These are phyloP conservation scores for Candidula unifasciata DNA, from an alignment of 2,888 invertebrate genomes.

Conservation along the genomic window DNA sequence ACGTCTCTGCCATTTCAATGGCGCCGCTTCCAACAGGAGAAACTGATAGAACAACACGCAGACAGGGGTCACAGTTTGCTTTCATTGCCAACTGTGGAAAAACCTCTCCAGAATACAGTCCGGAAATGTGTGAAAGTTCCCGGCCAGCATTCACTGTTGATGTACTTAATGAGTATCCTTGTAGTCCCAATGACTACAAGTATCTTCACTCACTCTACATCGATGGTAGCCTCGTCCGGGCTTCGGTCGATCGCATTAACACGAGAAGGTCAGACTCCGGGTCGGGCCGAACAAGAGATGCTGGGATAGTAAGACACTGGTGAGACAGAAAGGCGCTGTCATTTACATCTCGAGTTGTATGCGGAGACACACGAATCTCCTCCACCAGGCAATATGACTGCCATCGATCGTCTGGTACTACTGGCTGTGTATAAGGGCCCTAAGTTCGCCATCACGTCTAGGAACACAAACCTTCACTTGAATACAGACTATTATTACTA, in stretches of 20 bases:
- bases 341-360: slow-evolving; percentile 6
- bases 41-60: too few species aligned
- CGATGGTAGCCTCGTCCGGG: too few species aligned
- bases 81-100: too few species aligned
- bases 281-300: background rate
- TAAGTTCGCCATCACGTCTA: background rate
- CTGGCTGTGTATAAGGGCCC: background rate
- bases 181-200: too few species aligned
- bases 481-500: background rate
- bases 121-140: too few species aligned
- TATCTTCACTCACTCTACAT: too few species aligned
- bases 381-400: background rate
- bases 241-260: background rate
- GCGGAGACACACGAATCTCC: background rate
- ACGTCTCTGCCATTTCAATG: too few species aligned
- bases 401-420: background rate
- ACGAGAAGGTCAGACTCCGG: background rate
- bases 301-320: background rate
- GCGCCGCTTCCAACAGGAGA: too few species aligned
- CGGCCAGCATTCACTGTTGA: too few species aligned
- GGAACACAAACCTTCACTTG: background rate
- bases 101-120: too few species aligned
- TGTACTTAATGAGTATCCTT: too few species aligned
- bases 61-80: too few species aligned
- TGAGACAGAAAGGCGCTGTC: background rate